Conservation (phyloP, 2,888 invertebrate species). For the Chymomyza fuscimana region DNA sequence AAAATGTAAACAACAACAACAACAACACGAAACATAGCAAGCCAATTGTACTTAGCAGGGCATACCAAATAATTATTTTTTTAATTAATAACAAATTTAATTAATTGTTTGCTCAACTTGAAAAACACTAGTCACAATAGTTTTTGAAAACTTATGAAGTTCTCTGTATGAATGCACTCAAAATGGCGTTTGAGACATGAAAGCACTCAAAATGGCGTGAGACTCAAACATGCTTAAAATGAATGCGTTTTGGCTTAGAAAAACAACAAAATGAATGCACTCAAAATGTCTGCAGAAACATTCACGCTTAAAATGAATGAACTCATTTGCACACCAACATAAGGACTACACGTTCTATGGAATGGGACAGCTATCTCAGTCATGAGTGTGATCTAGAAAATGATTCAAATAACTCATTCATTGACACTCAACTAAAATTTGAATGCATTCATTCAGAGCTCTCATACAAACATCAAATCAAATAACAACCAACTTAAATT, state of each 20-base stretch:
- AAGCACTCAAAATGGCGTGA: background rate
- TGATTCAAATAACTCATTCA: too few species aligned
- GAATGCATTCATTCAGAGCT: constrained; percentile 1
- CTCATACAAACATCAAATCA: constrained; percentile 4
- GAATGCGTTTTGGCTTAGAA: too few species aligned
- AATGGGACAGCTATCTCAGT: too few species aligned
- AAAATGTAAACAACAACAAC: constrained; percentile 24
- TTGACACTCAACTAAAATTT: too few species aligned
- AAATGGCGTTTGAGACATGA: constrained; percentile 8
- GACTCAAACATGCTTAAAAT: too few species aligned
- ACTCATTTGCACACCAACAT: too few species aligned
- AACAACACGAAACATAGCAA: constrained; percentile 46
- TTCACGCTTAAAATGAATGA: too few species aligned
- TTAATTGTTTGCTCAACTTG: constrained; percentile 8
- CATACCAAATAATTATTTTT: constrained; percentile 18
- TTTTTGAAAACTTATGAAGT: background rate
- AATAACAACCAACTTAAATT: constrained; percentile 44
- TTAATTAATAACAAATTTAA: constrained; percentile 6
- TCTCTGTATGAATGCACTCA: background rate
- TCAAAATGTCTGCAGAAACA: too few species aligned
- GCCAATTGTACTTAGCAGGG: constrained; percentile 68
- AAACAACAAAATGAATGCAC: too few species aligned
- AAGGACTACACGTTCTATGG: too few species aligned
- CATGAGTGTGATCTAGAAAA: too few species aligned
- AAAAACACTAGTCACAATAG: constrained; percentile 15